phyloP scores from a whole-genome alignment of 2,797 vertebrate genomes.

The Hydrophis major region DNA sequence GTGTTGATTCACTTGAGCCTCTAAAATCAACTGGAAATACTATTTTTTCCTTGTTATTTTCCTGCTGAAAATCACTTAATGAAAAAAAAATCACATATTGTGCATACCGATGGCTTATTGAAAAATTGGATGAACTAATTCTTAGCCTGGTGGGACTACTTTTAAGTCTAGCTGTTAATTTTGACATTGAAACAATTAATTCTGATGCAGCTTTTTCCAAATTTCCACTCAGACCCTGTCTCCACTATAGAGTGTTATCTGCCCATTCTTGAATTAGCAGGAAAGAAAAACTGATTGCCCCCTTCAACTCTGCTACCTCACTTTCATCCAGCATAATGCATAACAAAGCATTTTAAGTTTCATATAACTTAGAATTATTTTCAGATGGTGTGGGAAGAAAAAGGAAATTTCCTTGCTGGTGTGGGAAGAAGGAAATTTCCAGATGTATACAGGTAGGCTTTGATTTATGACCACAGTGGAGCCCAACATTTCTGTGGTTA shows the following conservation, averaged over 20 bases:
- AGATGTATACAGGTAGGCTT: neutral
- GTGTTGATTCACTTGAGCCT: neutral
- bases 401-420: neutral
- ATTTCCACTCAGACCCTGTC: neutral
- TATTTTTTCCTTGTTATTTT: neutral
- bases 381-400: neutral
- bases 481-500: neutral
- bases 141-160: neutral
- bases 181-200: neutral
- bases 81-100: neutral
- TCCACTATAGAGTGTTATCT: neutral
- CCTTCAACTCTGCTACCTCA: neutral
- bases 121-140: neutral
- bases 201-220: neutral
- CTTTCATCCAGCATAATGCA: neutral
- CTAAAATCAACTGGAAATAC: neutral
- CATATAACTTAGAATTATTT: neutral
- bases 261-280: neutral
- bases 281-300: neutral
- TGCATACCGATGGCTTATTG: neutral
- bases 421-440: no score
- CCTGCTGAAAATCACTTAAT: neutral
- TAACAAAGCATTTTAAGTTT: neutral
- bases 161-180: neutral
- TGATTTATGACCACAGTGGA: neutral